phyloP scores from a whole-genome alignment of 2,888 invertebrate species.

The Apodemia mormo region DNA sequence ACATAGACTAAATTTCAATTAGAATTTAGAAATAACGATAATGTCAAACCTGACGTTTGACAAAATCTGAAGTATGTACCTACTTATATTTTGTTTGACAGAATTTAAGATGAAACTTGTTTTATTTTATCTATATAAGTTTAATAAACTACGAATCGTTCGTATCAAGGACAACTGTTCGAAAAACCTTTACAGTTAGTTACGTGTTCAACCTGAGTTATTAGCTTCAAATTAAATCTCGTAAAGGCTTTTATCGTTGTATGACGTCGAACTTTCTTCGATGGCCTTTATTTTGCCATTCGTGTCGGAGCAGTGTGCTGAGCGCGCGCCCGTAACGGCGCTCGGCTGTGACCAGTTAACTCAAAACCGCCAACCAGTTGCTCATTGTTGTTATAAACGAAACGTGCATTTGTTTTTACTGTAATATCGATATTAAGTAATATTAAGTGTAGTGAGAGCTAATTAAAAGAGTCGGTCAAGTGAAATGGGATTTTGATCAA shows the following conservation, averaged over 20 bases:
- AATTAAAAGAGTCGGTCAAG: slow-evolving; percentile 46
- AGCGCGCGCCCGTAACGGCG: slow-evolving; percentile 56
- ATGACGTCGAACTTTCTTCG: slow-evolving; percentile 72
- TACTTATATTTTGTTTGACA: too few relatives aligned
- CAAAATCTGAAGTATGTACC: too few relatives aligned
- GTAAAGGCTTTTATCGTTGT: slow-evolving; percentile 58
- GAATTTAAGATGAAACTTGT: too few relatives aligned
- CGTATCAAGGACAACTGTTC: slow-evolving; percentile 35
- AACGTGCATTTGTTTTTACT: slow-evolving; percentile 60
- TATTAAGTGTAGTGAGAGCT: slow-evolving; percentile 51
- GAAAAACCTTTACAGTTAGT: slow-evolving; percentile 44
- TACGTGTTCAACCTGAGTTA: slow-evolving; percentile 58
- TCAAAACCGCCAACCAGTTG: slow-evolving; percentile 42
- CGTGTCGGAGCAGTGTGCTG: slow-evolving; percentile 57
- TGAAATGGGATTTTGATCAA: slow-evolving; percentile 61
- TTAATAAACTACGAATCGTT: slow-evolving; percentile 7
- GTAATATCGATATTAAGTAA: slow-evolving; percentile 40
- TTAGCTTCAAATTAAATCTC: slow-evolving; percentile 62
- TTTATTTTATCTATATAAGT: too few relatives aligned
- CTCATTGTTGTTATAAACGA: slow-evolving; percentile 52
- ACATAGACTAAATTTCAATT: too few relatives aligned
- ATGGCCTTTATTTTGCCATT: slow-evolving; percentile 67
- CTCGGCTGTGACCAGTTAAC: slow-evolving; percentile 31
- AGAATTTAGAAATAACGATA: too few relatives aligned
- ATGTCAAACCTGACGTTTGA: too few relatives aligned